A percentile compares a stretch with the other conserved stretches of the same genome.
Evolutionary conservation across 2,113 vertebrate genomes (phyloP).

Genomic region (Mesembrinibis cayennensis): DNA sequence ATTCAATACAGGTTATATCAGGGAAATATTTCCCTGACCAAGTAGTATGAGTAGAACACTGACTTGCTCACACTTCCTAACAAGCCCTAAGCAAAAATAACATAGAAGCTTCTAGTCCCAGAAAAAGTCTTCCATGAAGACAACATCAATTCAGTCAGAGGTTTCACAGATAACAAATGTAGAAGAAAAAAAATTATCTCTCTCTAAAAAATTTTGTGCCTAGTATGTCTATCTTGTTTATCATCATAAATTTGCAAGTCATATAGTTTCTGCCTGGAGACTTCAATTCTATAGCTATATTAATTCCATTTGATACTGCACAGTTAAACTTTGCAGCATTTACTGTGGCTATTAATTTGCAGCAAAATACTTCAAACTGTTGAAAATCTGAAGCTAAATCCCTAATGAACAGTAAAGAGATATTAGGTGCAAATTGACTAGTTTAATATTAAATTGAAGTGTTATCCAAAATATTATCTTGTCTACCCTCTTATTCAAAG

Average conservation of each 20-base stretch:
- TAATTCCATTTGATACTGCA: background rate
- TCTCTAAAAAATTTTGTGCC: background rate
- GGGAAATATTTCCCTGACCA: background rate
- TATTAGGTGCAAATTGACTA: background rate
- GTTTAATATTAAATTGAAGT: background rate
- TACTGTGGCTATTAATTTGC: background rate
- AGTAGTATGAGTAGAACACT: background rate
- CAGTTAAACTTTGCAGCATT: background rate
- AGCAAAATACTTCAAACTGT: background rate
- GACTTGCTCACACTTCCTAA: background rate
- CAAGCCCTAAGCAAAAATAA: background rate
- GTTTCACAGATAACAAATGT: background rate
- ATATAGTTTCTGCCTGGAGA: background rate
- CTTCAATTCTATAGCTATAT: background rate
- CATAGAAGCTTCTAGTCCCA: background rate
- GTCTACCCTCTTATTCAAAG: background rate
- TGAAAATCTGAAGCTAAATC: background rate
- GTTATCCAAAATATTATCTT: background rate
- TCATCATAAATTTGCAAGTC: background rate
- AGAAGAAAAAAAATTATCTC: background rate
- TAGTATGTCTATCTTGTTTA: background rate
- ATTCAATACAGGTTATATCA: background rate
- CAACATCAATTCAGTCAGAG: background rate
- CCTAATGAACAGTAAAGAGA: background rate
- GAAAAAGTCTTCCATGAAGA: background rate